These are phyloP conservation scores for Disparrhopalites patrizii DNA, from an alignment of 2,888 invertebrate species.

Conservation along the genomic window DNA sequence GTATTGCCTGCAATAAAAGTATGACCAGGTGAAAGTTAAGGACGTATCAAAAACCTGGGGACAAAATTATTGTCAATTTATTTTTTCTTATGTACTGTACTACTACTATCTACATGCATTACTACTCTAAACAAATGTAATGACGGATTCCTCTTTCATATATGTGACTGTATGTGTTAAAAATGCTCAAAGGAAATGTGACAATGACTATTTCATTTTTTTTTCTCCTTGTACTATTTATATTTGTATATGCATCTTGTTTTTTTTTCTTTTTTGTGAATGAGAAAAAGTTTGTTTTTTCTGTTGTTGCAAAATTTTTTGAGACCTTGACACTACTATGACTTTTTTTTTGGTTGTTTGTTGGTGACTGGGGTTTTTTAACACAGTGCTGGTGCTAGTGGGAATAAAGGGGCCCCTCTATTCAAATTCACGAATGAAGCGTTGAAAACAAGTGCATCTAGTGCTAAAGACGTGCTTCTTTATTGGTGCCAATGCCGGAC, in stretches of 20 bases:
- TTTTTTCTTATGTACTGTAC: too few relatives aligned
- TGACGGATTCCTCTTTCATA: too few relatives aligned
- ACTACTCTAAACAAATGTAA: too few relatives aligned
- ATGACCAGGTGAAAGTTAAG: too few relatives aligned
- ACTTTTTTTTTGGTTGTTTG: slow-evolving; percentile 17
- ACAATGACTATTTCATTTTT: background rate
- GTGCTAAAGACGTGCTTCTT: slow-evolving; percentile 94
- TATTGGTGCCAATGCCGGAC: slow-evolving; percentile 97
- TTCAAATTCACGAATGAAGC: slow-evolving; percentile 89
- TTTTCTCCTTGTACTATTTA: background rate
- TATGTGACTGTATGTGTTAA: too few relatives aligned
- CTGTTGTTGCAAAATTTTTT: background rate
- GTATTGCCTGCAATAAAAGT: too few relatives aligned
- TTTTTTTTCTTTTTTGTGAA: background rate
- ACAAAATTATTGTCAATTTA: too few relatives aligned
- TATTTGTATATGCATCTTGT: background rate
- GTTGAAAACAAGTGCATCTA: slow-evolving; percentile 84
- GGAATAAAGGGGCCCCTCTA: slow-evolving; percentile 56
- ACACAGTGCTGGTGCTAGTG: slow-evolving; percentile 18
- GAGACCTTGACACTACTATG: background rate
- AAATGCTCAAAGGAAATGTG: too few relatives aligned
- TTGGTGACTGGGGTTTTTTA: slow-evolving; percentile 26
- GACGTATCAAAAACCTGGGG: too few relatives aligned
- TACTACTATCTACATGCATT: too few relatives aligned
- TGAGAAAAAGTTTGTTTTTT: background rate